Evolutionary conservation across 1,140 invertebrate genomes (phyloP), one percentile per base, ranked within the genome.

Genomic region (Micrasema minimum): DNA sequence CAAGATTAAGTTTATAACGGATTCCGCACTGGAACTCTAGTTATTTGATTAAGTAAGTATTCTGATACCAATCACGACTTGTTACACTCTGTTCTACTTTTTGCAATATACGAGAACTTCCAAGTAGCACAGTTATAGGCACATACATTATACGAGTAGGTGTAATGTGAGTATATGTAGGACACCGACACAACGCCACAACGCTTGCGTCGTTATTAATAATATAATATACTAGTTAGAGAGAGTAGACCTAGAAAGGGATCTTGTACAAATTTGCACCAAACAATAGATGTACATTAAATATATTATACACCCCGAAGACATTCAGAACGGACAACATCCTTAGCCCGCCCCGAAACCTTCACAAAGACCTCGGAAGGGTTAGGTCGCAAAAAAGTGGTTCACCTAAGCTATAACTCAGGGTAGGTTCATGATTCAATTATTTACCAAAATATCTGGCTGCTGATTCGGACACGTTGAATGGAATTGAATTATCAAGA

Each of bases 401-500:
- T 35, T 59, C 55, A 59, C 55, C 37, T 59, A 59, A 59, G 55
- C 38, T 59, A 59, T 59, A 59, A 23, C 5, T 35, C 55, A 14
- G 55, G 55, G 55, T 59, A 38, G 38, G 55, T 59, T 59, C 55
- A 59, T 59, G 55, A 59, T 59, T 59, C 55, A 59, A 59, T 59
- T 59, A 59, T 59, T 38, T 59, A 59, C 35, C 18, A 31, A 41
- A 59, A 59, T 59, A 59, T 59, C 37, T 38, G 55, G 55, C 37
- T n/a, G 37, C 35, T 59, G 55, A 59, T 59, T 59, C 18, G 37
- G 55, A 59, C 55, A 59, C 55, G 16, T 59, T 59, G 37, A 41
- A 41, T 59, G 55, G 55, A 59, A 59, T 22, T 59, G 55, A 59
- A 59, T 59, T 59, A 41, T 59, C 55, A 12, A 59, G 55, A 59